Percentiles rank a stretch among this genome's conserved stretches.
phyloP scores from a whole-genome alignment of 2,113 vertebrate species.

The Hemiprocne comata region DNA sequence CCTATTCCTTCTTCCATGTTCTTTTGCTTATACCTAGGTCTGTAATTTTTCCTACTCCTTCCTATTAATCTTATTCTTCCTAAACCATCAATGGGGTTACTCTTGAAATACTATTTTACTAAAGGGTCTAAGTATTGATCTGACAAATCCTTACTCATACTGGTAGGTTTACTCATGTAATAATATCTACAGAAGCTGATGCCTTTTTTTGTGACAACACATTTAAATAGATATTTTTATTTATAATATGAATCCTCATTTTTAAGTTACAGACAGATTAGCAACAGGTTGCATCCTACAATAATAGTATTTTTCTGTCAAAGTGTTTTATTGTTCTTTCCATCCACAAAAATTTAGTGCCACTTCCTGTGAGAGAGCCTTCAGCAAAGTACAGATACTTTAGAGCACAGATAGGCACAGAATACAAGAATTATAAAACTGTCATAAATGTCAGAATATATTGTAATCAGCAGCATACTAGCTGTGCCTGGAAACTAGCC shows the following conservation, averaged over 20 bases:
- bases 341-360: constrained; percentile 67
- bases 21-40: background rate
- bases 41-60: background rate
- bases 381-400: constrained; percentile 73
- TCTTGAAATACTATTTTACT: background rate
- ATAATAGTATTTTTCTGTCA: constrained; percentile 35
- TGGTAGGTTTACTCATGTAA: background rate
- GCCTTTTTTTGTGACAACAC: background rate
- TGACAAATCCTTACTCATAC: background rate
- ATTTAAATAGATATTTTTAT: background rate
- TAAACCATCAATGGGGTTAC: background rate
- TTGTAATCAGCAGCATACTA: constrained; percentile 76
- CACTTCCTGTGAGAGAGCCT: constrained; percentile 71
- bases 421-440: constrained; percentile 78
- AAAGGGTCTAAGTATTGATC: background rate
- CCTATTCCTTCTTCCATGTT: background rate
- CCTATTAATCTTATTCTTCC: background rate
- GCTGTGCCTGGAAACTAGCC: constrained; percentile 74
- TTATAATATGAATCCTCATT: background rate
- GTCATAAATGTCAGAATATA: constrained; percentile 79
- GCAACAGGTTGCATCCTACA: background rate
- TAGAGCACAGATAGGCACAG: constrained; percentile 64
- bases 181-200: accelerated
- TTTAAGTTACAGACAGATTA: constrained; percentile 3
- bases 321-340: constrained; percentile 66